Evolutionary conservation across 2,888 invertebrate species (phyloP).

Genomic region (Cheilosia scutellata): DNA sequence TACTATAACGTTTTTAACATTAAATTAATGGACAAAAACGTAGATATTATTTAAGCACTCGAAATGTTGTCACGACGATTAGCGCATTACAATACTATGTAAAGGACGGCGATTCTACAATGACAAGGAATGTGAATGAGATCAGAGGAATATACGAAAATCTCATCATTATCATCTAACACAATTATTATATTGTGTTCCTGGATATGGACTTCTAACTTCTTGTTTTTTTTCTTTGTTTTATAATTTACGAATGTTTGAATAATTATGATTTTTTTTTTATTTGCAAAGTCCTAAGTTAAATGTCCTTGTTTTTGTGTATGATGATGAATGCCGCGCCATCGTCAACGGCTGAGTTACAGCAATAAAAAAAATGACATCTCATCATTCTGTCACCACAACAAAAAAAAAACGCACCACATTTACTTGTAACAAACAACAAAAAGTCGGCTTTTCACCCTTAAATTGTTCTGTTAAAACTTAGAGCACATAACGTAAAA

Average conservation of each 20-base stretch:
- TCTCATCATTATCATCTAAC: constrained; percentile 16
- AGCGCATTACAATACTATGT: not conserved
- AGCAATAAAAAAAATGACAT: constrained; percentile 14
- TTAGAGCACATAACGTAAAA: constrained; percentile 26
- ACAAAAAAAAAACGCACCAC: not conserved
- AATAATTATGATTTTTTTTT: not conserved
- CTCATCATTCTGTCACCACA: constrained; percentile 5
- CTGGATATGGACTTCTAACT: constrained; percentile 2
- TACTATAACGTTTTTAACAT: too few species aligned
- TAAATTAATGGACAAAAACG: not conserved
- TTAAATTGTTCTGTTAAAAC: constrained; percentile 9
- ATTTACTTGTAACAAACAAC: constrained; percentile 26
- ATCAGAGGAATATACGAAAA: constrained; percentile 35
- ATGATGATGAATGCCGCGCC: constrained; percentile 33
- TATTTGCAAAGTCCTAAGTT: constrained; percentile 1
- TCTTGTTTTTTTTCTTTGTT: not conserved
- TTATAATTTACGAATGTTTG: not conserved
- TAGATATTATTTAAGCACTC: not conserved
- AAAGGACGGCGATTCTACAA: not conserved
- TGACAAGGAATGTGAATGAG: constrained; percentile 35
- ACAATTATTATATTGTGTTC: not conserved
- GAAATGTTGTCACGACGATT: constrained; percentile 7
- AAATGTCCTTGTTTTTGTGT: constrained; percentile 23
- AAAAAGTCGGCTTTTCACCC: constrained; percentile 46
- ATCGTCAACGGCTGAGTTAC: constrained; percentile 29